Percentiles rank a stretch among this genome's conserved stretches.
Conservation (phyloP, 2,113 vertebrate species). For the Elephantulus edwardii region DNA sequence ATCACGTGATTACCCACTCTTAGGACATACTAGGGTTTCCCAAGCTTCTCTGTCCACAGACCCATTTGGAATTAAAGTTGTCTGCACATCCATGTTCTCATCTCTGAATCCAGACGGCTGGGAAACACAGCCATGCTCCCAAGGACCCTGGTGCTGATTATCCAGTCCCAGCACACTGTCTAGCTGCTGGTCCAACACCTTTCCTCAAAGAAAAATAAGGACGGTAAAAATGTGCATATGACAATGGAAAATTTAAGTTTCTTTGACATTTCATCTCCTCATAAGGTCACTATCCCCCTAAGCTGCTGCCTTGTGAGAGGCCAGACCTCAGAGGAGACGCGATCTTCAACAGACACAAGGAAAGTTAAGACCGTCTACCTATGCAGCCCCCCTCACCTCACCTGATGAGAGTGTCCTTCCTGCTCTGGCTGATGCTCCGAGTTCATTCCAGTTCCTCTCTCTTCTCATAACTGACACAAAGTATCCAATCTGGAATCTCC, state of each 20-base stretch:
- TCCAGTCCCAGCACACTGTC: not conserved
- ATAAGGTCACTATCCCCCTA: not conserved
- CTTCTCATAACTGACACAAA: not conserved
- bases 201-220: not conserved
- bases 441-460: not conserved
- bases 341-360: not conserved
- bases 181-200: not conserved
- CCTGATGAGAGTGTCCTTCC: not conserved
- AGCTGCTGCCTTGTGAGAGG: not conserved
- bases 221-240: not conserved
- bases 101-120: not conserved
- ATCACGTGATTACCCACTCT: too few species aligned
- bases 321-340: not conserved
- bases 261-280: not conserved
- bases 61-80: not conserved
- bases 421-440: not conserved
- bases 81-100: not conserved
- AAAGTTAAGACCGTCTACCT: not conserved
- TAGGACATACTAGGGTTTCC: fast-evolving
- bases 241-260: not conserved
- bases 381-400: not conserved
- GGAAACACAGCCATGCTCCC: not conserved
- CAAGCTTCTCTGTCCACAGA: not conserved
- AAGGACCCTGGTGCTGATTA: not conserved
- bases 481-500: not conserved